Percentiles rank a stretch among this genome's conserved stretches.
phyloP scores from a whole-genome alignment of 1,140 invertebrate genomes.

The Conus betulinus region DNA sequence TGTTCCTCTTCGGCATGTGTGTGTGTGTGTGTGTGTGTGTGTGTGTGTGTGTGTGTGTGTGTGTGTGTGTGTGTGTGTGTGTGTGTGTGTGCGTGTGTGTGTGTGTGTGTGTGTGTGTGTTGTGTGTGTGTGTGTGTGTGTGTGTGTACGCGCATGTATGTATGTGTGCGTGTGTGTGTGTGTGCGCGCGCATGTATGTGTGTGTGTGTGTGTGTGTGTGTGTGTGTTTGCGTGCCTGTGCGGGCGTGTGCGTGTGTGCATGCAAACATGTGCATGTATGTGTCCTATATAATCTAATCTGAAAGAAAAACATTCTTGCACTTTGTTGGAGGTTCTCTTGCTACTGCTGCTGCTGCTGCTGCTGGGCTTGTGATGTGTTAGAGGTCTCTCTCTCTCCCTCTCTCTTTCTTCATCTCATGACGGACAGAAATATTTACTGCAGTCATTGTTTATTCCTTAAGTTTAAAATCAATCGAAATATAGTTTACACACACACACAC shows the following conservation, averaged over 20 bases:
- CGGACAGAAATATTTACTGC: too few species aligned
- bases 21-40: neutral
- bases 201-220: slow-evolving; percentile 8
- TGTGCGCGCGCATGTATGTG: neutral
- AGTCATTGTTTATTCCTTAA: too few species aligned
- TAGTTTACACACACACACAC: too few species aligned
- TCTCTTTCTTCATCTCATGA: too few species aligned
- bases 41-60: slow-evolving; percentile 13
- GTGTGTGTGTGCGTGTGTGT: slow-evolving; percentile 16
- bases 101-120: slow-evolving; percentile 22
- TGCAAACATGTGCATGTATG: neutral
- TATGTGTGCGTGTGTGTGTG: slow-evolving; percentile 2
- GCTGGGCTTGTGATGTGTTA: too few species aligned
- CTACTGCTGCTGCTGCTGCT: too few species aligned
- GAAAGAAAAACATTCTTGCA: too few species aligned
- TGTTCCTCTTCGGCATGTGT: too few species aligned
- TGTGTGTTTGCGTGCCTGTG: neutral
- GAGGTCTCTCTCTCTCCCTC: too few species aligned
- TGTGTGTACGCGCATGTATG: neutral
- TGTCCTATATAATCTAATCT: too few species aligned
- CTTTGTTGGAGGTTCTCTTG: too few species aligned
- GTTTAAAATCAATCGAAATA: too few species aligned
- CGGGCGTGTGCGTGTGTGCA: neutral
- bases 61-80: slow-evolving; percentile 22
- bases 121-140: neutral